Percentiles rank a stretch among this genome's conserved stretches.
These are phyloP conservation scores for Eufriesea mexicana DNA, from an alignment of 1,140 invertebrate species.

Conservation along the genomic window DNA sequence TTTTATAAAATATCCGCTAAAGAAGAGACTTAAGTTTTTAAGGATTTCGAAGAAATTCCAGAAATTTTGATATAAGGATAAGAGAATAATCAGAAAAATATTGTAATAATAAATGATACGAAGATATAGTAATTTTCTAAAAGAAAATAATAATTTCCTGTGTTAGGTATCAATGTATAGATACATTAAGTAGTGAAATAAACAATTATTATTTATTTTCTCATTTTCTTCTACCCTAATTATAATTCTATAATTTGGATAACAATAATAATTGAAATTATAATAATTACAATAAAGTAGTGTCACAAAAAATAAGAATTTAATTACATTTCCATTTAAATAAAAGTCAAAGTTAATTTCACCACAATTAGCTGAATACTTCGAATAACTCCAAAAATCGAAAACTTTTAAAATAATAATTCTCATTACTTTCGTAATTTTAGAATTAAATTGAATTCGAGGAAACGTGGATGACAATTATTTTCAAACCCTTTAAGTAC, in stretches of 20 bases:
- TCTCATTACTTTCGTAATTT: no score
- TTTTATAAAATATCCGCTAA: not conserved
- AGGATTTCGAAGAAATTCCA: no score
- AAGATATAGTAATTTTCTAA: not conserved
- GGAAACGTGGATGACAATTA: slow-evolving; percentile 9
- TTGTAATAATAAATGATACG: not conserved
- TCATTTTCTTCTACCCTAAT: not conserved
- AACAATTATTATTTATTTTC: not conserved
- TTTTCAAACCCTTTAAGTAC: slow-evolving; percentile 31
- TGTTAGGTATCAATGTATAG: not conserved
- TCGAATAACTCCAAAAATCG: no score
- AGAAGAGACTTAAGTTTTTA: not conserved
- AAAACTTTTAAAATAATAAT: no score
- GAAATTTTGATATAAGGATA: not conserved
- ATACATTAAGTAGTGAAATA: not conserved
- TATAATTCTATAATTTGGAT: no score
- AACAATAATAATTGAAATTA: no score
- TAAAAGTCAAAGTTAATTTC: no score
- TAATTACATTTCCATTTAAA: no score
- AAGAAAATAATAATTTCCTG: not conserved
- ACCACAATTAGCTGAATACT: no score
- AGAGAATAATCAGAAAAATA: no score
- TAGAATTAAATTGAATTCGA: not conserved
- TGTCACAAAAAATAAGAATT: no score
- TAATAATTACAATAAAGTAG: no score